Evolutionary conservation across 1,140 invertebrate species (phyloP).

Genomic region (Bacillus rossius): DNA sequence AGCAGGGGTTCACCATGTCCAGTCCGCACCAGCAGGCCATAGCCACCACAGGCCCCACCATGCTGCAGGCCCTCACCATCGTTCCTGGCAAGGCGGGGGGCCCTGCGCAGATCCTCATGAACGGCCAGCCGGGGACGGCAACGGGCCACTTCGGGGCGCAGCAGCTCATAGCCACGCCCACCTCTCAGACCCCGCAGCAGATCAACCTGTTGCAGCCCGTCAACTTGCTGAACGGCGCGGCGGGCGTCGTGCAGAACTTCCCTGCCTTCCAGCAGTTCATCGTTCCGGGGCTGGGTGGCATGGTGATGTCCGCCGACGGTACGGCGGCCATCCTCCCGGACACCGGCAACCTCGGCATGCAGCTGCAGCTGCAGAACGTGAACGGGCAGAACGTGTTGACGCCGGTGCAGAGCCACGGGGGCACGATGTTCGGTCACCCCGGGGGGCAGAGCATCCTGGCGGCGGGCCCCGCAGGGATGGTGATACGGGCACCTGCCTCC

Average conservation of each 20-base stretch:
- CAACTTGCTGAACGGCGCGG: constrained; percentile 65
- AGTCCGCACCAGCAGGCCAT: constrained; percentile 7
- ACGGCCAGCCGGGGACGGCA: constrained; percentile 49
- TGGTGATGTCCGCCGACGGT: constrained; percentile 63
- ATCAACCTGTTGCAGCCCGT: constrained; percentile 76
- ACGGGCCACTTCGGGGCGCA: constrained; percentile 56
- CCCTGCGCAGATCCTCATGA: constrained; percentile 64
- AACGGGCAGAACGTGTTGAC: constrained; percentile 71
- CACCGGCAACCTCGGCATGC: constrained; percentile 60
- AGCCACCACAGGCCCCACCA: constrained; percentile 1
- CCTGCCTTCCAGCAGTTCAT: constrained; percentile 77
- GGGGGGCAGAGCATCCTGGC: constrained; percentile 58
- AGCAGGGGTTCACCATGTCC: constrained; percentile 21
- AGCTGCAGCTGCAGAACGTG: constrained; percentile 72
- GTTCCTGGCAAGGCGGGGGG: constrained; percentile 66
- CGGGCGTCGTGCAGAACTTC: constrained; percentile 68
- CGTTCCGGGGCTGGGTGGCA: constrained; percentile 68
- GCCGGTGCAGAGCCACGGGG: constrained; percentile 56
- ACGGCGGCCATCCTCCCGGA: constrained; percentile 61
- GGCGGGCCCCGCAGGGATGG: constrained; percentile 66
- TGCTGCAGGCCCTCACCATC: constrained; percentile 65
- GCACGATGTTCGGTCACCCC: constrained; percentile 41
- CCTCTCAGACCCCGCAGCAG: constrained; percentile 63
- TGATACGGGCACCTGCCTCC: constrained; percentile 64
- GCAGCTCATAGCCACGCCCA: constrained; percentile 50